Conservation (phyloP, 2,797 vertebrate species). For the Mycteria americana region DNA sequence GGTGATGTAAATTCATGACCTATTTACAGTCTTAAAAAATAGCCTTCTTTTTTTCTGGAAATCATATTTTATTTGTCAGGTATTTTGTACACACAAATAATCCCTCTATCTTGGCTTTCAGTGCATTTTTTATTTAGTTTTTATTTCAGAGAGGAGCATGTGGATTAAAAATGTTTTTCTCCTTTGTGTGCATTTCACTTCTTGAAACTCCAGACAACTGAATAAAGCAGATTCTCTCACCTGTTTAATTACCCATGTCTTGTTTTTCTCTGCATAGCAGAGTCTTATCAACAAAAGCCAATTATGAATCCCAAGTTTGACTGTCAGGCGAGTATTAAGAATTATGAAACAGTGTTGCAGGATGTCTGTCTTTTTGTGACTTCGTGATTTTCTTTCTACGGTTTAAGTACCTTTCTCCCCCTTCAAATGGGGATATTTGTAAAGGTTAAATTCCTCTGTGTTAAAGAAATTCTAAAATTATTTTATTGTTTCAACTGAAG, state of each 20-base stretch:
- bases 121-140: not conserved
- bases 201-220: not conserved
- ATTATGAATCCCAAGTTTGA: constrained; percentile 16
- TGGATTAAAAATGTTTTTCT: not conserved
- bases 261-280: not conserved
- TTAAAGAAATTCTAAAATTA: not conserved
- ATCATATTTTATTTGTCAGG: not conserved
- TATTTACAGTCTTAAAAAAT: not conserved
- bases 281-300: constrained; percentile 37
- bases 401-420: not conserved
- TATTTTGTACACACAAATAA: not conserved
- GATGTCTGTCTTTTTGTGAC: not conserved
- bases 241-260: constrained; percentile 49
- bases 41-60: not conserved
- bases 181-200: not conserved
- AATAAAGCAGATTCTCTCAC: constrained; percentile 19
- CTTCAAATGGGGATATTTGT: not conserved
- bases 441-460: not conserved
- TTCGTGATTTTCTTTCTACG: not conserved
- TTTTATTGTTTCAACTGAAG: not conserved
- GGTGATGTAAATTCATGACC: not conserved
- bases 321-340: constrained; percentile 3
- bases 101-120: not conserved
- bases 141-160: not conserved
- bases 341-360: not conserved